Conservation (phyloP, 2,888 invertebrate species). For the Campaea margaritaria region DNA sequence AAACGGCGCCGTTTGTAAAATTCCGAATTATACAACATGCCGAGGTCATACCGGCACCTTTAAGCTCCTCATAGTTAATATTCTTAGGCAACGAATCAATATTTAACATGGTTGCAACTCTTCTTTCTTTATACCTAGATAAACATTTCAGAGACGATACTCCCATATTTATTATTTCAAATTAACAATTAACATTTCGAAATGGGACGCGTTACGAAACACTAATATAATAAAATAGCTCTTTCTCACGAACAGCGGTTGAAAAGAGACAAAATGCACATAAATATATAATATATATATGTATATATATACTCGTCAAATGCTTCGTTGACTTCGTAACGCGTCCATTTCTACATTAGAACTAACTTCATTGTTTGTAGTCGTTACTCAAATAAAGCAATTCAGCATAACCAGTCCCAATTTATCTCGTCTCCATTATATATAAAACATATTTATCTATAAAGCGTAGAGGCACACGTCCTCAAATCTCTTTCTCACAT, state of each 20-base stretch:
- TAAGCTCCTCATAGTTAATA: too few relatives aligned
- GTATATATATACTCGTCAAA: slow-evolving; percentile 12
- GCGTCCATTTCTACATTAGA: slow-evolving; percentile 10
- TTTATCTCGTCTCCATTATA: too few relatives aligned
- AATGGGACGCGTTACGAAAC: slow-evolving; percentile 7
- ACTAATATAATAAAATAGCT: slow-evolving; percentile 7
- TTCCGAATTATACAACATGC: too few relatives aligned
- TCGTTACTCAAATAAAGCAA: slow-evolving; percentile 18
- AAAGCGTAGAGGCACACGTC: background rate
- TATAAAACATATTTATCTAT: too few relatives aligned
- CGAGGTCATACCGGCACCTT: too few relatives aligned
- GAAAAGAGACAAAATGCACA: slow-evolving; percentile 29
- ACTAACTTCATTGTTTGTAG: slow-evolving; percentile 8
- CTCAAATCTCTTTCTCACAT: too few relatives aligned
- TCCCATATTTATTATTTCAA: background rate
- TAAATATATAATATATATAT: slow-evolving; percentile 10
- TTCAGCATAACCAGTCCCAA: background rate
- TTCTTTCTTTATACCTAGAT: background rate
- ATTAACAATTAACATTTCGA: slow-evolving; percentile 3
- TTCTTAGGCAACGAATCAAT: too few relatives aligned
- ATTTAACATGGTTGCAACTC: background rate
- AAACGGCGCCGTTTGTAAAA: too few relatives aligned
- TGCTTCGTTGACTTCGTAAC: slow-evolving; percentile 16
- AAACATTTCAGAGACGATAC: background rate
- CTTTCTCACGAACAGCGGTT: slow-evolving; percentile 12